Conservation (phyloP, 2,113 vertebrate genomes). For the Pituophis catenifer region DNA sequence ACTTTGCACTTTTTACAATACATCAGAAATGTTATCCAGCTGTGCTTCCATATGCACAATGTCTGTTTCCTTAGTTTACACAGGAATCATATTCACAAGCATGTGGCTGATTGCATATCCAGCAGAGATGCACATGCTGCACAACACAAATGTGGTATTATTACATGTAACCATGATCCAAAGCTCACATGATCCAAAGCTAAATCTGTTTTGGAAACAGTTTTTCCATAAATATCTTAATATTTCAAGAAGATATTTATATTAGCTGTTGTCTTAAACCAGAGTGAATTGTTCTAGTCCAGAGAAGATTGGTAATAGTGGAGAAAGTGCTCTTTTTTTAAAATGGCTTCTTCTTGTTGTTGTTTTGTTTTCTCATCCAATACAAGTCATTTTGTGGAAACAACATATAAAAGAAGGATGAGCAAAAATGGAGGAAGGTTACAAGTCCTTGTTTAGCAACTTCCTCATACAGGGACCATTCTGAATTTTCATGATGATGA, state of each 20-base stretch:
- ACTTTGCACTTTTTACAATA: neutral
- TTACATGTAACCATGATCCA: neutral
- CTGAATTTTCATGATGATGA: neutral
- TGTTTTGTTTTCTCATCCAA: neutral
- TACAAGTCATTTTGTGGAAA: neutral
- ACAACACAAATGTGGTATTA: neutral
- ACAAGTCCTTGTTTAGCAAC: neutral
- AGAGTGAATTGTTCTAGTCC: neutral
- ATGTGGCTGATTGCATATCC: neutral
- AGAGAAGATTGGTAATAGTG: neutral
- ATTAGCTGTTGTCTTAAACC: conserved; percentile 8
- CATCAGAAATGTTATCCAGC: neutral
- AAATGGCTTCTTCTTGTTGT: neutral
- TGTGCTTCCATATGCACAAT: neutral
- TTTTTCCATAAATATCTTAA: neutral
- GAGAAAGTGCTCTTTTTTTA: neutral
- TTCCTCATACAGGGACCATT: neutral
- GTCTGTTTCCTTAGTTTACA: neutral
- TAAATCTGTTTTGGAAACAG: no score
- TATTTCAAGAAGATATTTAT: conserved; percentile 1
- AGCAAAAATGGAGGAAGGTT: neutral
- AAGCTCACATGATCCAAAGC: neutral
- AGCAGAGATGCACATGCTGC: neutral
- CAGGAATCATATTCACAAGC: neutral
- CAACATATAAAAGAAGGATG: neutral